phyloP scores from a whole-genome alignment of 2,888 invertebrate species.

The Dynastes grantii region DNA sequence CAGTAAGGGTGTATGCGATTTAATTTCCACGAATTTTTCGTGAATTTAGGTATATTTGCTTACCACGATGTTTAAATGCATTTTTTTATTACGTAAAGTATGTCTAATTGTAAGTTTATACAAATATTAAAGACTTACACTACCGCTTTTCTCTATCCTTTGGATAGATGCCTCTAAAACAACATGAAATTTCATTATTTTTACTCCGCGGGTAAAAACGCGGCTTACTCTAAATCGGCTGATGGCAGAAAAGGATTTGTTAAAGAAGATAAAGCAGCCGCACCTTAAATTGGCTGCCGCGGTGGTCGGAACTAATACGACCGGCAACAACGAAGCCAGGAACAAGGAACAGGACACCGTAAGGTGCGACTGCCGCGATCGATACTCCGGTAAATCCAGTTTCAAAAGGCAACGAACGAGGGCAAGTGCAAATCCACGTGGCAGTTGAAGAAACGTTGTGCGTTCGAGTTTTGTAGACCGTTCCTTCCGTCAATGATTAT shows the following conservation, averaged over 20 bases:
- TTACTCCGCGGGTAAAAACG: conserved; percentile 26
- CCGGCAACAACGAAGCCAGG: conserved; percentile 32
- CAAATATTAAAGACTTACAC: neutral
- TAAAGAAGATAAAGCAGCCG: conserved; percentile 56
- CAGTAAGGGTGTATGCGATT: too few relatives aligned
- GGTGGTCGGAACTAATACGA: conserved; percentile 36
- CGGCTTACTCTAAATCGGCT: conserved; percentile 58
- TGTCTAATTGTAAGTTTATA: neutral
- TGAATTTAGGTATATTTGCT: too few relatives aligned
- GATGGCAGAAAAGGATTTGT: conserved; percentile 64
- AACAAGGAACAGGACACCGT: conserved; percentile 44
- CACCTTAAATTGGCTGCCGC: conserved; percentile 63
- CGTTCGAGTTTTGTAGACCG: conserved; percentile 53
- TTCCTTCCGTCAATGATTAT: conserved; percentile 60
- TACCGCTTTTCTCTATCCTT: neutral
- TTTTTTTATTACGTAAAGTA: neutral
- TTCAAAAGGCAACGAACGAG: conserved; percentile 53
- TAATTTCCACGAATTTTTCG: too few relatives aligned
- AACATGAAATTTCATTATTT: conserved; percentile 32
- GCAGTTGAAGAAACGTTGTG: conserved; percentile 48
- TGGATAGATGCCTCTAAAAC: neutral
- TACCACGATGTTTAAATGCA: too few relatives aligned
- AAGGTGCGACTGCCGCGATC: conserved; percentile 59
- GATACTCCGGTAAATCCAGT: conserved; percentile 59
- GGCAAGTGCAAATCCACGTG: conserved; percentile 55